Evolutionary conservation across 92 coral and sea anemone genomes (phyloP), one percentile per base, ranked within the genome.

Genomic region (Chrysogorgia sp.): DNA sequence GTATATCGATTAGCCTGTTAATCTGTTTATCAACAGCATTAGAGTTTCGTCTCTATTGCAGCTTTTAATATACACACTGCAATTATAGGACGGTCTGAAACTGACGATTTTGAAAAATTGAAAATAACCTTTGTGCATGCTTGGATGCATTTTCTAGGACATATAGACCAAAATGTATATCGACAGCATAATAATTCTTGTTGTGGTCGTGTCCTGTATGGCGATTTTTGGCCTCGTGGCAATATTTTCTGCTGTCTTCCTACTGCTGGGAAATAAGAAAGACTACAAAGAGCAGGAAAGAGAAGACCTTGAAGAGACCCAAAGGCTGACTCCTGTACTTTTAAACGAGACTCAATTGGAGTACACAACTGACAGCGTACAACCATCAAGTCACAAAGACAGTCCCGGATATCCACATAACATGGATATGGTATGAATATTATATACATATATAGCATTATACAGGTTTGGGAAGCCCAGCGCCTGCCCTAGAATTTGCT

Each of bases 191-290:
- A 47, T 69, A n/a, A 69, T 69, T 30, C 2, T 69, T 24, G 24
- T 60, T n/a, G 25, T 69, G 34, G 30, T 69, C 48, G 76, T 45
- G 3, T 24, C 56, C 21, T 69, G 76, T 23, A 22, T 69, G 35
- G 76, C n/a, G 30, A 45, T 69, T 31, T 69, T 69, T 69, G 40
- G 45, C 29, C 76, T 69, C 6, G 76, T 69, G 13, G 76, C 40
- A 69, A 45, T 69, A 37, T 69, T 69, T 25, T 3, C 34, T 14
- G 76, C 60, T 0, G 20, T 69, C 14, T 69, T 69, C 23, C 41
- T 45, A 2, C 76, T 59, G 40, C n/a, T 69, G 60, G 76, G 76
- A 19, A 48, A n/a, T 8, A 69, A 69, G 34, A 45, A 69, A 14
- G 37, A 35, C 40, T 31, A 13, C n/a, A 31, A 48, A 30, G 26